Percentiles rank a stretch among this genome's conserved stretches.
phyloP scores from a whole-genome alignment of 2,113 vertebrate species.

The Bagarius yarrelli region DNA sequence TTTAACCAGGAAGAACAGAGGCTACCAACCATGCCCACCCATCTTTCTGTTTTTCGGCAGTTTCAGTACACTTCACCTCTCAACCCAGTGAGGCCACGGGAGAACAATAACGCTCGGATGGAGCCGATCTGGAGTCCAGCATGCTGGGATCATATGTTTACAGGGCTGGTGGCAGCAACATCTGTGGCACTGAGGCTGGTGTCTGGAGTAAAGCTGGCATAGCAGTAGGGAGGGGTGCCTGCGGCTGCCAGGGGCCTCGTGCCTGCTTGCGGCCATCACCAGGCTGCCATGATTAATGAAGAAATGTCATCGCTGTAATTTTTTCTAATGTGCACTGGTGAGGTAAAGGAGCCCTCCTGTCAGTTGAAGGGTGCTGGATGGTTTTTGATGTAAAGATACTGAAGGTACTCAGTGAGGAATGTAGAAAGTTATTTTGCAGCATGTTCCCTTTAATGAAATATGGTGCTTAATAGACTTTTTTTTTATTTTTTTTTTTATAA shows the following conservation, averaged over 20 bases:
- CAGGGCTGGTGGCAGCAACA: conserved; percentile 61
- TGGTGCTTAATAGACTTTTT: not conserved
- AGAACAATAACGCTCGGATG: conserved; percentile 30
- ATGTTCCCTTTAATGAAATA: not conserved
- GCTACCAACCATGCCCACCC: not conserved
- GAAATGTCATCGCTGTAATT: conserved; percentile 81
- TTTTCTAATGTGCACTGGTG: conserved; percentile 75
- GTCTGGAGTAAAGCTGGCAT: conserved; percentile 62
- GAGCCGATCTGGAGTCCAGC: conserved; percentile 31
- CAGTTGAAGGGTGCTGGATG: conserved; percentile 45
- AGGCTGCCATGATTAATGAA: conserved; percentile 84
- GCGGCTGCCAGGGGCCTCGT: conserved; percentile 61
- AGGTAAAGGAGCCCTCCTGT: conserved; percentile 57
- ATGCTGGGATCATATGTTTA: conserved; percentile 58
- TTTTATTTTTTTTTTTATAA: too few relatives aligned
- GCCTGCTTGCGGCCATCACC: conserved; percentile 65
- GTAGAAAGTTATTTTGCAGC: conserved; percentile 12
- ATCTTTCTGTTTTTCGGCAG: conserved; percentile 6
- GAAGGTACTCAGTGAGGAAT: conserved; percentile 42
- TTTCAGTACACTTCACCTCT: conserved; percentile 22
- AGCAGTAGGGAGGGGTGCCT: conserved; percentile 55
- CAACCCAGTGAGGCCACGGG: conserved; percentile 22
- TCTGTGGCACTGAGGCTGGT: conserved; percentile 59
- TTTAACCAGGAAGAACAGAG: conserved; percentile 15
- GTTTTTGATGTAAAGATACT: conserved; percentile 34